A percentile compares a stretch with the other conserved stretches of the same genome.
These are phyloP conservation scores for Xenopus tropicalis DNA, from an alignment of 2,113 vertebrate genomes.

Conservation along the genomic window UCB_Xtro_10.0 CM004451.2:81981001-81981500, in stretches of 20 bases:
- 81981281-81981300: neutral
- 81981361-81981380: neutral
- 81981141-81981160: neutral
- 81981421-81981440: no score
- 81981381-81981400: neutral
- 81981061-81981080: constrained; percentile 3
- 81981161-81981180: neutral
- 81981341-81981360: neutral
- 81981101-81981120: neutral
- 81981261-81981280: neutral
- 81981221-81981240: neutral
- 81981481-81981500: no score
- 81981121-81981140: neutral
- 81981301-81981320: neutral
- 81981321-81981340: neutral
- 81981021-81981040: neutral
- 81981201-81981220: neutral
- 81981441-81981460: no score
- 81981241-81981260: neutral
- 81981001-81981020: neutral
- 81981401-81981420: no score
- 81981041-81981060: neutral
- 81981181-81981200: neutral
- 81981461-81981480: no score
- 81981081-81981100: constrained; percentile 9